Evolutionary conservation across 1,140 invertebrate species (phyloP).

Genomic region (Homalodisca vitripennis): DNA sequence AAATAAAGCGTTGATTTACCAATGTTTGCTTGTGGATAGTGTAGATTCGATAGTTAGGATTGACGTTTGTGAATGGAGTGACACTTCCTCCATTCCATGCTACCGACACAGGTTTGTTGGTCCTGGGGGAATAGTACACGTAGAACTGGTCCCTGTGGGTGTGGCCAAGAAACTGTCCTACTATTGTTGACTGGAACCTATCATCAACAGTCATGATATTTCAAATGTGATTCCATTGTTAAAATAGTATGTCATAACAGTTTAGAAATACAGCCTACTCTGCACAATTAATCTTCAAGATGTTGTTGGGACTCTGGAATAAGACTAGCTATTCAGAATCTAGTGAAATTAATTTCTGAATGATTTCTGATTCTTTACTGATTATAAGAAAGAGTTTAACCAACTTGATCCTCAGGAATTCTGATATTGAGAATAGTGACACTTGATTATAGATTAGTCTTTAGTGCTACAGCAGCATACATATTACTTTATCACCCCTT

Average conservation of each 20-base stretch:
- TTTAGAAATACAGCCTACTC: too few species aligned
- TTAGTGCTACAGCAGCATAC: too few species aligned
- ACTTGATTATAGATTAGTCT: too few species aligned
- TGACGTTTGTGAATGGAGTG: constrained; percentile 63
- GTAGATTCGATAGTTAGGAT: constrained; percentile 81
- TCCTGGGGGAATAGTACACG: constrained; percentile 57
- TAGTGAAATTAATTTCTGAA: not conserved
- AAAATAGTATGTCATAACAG: not conserved
- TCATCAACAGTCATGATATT: not conserved
- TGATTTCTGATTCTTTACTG: not conserved
- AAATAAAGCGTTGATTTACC: constrained; percentile 51
- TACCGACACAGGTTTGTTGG: constrained; percentile 57
- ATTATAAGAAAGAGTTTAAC: too few species aligned
- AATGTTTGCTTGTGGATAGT: constrained; percentile 59
- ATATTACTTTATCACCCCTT: too few species aligned
- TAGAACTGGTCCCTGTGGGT: constrained; percentile 74
- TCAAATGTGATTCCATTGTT: not conserved
- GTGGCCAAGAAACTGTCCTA: constrained; percentile 79
- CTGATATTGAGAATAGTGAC: too few species aligned
- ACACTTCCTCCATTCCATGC: constrained; percentile 77
- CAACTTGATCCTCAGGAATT: too few species aligned
- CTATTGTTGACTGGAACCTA: constrained; percentile 67
- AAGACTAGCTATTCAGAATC: not conserved
- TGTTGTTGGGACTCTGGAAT: not conserved
- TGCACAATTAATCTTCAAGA: not conserved